Conservation (phyloP, 2,113 vertebrate genomes). For the Semnopithecus entellus region DNA sequence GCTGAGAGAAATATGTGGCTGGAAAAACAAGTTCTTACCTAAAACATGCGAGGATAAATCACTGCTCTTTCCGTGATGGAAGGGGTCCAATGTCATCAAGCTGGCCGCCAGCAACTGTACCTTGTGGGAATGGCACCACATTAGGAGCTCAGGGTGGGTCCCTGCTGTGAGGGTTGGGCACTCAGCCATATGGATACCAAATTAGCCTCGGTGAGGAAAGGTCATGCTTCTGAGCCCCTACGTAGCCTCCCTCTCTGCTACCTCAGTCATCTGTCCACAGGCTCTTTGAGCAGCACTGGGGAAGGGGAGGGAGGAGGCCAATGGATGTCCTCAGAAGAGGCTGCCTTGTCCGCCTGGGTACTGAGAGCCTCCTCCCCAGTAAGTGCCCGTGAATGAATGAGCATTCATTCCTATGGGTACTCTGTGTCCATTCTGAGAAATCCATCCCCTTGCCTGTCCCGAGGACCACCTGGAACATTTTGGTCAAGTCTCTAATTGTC, state of each 20-base stretch:
- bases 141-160: not conserved
- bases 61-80: not conserved
- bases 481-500: not conserved
- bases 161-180: no score
- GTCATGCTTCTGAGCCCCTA: no score
- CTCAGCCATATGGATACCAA: not conserved
- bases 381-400: not conserved
- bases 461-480: not conserved
- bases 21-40: not conserved
- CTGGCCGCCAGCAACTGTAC: not conserved
- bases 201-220: not conserved
- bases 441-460: not conserved
- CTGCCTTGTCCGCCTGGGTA: not conserved
- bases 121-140: not conserved
- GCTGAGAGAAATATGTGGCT: not conserved
- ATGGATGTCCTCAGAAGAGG: not conserved
- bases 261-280: not conserved
- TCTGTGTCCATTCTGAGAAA: not conserved
- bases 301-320: not conserved
- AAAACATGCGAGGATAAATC: not conserved
- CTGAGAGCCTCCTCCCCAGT: not conserved
- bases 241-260: rapidly evolving
- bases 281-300: not conserved
- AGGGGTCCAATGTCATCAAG: not conserved
- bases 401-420: not conserved